Conservation (phyloP, 2,797 vertebrate genomes). For the Allobates femoralis region DNA sequence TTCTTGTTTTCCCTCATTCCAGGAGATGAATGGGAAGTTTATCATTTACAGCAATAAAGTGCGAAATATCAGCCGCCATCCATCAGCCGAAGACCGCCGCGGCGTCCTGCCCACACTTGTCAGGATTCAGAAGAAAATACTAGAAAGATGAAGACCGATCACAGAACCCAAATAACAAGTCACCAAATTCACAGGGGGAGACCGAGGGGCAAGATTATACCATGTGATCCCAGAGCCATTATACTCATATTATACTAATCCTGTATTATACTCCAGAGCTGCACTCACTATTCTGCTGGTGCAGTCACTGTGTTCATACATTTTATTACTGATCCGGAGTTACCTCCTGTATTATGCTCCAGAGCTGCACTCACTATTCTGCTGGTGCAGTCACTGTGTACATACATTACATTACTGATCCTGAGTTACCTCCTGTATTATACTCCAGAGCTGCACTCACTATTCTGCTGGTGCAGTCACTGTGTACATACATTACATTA, state of each 20-base stretch:
- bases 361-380: too few relatives aligned
- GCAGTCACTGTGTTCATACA: background rate
- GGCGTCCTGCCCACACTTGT: slow-evolving; percentile 20
- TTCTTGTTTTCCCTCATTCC: slow-evolving; percentile 25
- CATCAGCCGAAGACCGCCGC: slow-evolving; percentile 47
- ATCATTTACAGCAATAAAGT: slow-evolving; percentile 51
- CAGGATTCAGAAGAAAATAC: slow-evolving; percentile 51
- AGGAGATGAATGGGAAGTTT: slow-evolving; percentile 1
- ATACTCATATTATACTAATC: too few relatives aligned
- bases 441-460: too few relatives aligned
- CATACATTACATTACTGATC: too few relatives aligned
- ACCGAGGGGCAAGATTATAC: background rate
- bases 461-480: too few relatives aligned
- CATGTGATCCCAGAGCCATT: background rate
- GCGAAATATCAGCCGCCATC: slow-evolving; percentile 39
- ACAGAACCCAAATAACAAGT: slow-evolving; percentile 39
- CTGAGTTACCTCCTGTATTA: too few relatives aligned
- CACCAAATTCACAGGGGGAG: slow-evolving; percentile 14
- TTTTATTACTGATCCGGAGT: background rate
- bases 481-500: background rate
- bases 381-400: too few relatives aligned
- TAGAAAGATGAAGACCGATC: slow-evolving; percentile 9
- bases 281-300: background rate
- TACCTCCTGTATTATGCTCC: background rate
- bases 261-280: background rate